phyloP scores from a whole-genome alignment of 2,113 vertebrate genomes.

The Amblyornis subalaris region DNA sequence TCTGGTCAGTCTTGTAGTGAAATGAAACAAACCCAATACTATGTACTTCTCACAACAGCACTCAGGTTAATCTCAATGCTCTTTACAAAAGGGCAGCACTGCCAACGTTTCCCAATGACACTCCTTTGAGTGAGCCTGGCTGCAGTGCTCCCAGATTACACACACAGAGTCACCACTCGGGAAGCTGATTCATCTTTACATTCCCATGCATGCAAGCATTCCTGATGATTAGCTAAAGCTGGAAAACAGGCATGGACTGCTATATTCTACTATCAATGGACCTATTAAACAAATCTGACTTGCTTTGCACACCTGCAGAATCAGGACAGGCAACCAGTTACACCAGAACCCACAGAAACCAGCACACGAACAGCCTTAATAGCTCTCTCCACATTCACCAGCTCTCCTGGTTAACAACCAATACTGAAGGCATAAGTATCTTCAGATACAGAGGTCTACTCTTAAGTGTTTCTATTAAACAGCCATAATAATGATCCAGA shows the following conservation, averaged over 20 bases:
- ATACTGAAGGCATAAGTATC: background rate
- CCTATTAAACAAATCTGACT: background rate
- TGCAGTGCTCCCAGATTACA: background rate
- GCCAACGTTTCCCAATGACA: background rate
- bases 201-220: background rate
- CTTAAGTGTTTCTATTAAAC: background rate
- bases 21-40: background rate
- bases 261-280: background rate
- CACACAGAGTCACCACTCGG: rapidly evolving
- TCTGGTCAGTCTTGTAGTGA: background rate
- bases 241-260: background rate
- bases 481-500: background rate
- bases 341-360: background rate
- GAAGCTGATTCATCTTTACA: background rate
- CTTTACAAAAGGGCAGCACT: background rate
- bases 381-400: background rate
- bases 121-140: background rate
- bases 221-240: background rate
- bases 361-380: background rate
- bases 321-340: background rate
- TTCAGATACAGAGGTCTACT: background rate
- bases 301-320: background rate
- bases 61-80: background rate
- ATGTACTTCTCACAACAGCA: background rate
- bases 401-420: background rate